phyloP scores from a whole-genome alignment of 2,888 invertebrate species.

The Ophraella communa region DNA sequence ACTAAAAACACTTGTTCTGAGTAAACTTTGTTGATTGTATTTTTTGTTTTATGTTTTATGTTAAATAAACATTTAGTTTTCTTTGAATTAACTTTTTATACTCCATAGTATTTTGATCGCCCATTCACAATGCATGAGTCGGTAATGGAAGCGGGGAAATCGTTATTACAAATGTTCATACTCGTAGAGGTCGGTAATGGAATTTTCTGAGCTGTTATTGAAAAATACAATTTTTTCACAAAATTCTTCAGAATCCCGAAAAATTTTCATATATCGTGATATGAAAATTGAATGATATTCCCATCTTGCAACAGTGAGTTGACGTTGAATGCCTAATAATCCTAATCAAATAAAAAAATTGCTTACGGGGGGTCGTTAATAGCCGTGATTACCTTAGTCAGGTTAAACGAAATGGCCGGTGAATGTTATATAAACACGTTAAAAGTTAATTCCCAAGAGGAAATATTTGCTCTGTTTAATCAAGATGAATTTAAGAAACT shows the following conservation, averaged over 20 bases:
- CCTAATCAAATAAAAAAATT: not conserved
- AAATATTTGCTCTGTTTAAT: too few species aligned
- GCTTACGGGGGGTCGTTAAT: slow-evolving; percentile 7
- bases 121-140: not conserved
- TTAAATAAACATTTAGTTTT: slow-evolving; percentile 15
- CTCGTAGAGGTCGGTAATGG: not conserved
- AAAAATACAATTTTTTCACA: not conserved
- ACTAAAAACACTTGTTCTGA: slow-evolving; percentile 6
- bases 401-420: too few species aligned
- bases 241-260: not conserved
- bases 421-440: too few species aligned
- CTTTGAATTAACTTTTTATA: slow-evolving; percentile 6
- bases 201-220: not conserved
- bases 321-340: not conserved
- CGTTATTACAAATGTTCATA: not conserved
- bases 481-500: too few species aligned
- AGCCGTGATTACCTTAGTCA: not conserved
- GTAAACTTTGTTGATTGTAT: slow-evolving; percentile 6
- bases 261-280: slow-evolving; percentile 10
- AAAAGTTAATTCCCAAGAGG: too few species aligned
- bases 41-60: not conserved
- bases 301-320: not conserved
- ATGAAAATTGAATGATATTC: slow-evolving; percentile 1
- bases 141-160: not conserved
- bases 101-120: not conserved